Conservation (phyloP, 2,113 vertebrate species). For the Sigmodon hispidus region DNA sequence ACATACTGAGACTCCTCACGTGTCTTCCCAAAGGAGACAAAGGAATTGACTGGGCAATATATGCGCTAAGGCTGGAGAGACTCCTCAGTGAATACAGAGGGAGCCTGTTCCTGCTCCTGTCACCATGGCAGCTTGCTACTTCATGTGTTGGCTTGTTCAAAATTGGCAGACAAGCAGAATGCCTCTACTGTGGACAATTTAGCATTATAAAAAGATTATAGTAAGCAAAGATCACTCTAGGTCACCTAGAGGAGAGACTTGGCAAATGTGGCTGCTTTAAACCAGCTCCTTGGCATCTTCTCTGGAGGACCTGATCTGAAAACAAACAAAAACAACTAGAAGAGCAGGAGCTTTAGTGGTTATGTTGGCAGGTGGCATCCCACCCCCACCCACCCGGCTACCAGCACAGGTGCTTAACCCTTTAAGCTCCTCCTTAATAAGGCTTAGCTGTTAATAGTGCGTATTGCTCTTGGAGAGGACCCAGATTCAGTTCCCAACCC, state of each 20-base stretch:
- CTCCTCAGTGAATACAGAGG: not conserved
- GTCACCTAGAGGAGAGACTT: not conserved
- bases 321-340: not conserved
- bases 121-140: not conserved
- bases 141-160: not conserved
- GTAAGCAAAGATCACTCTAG: not conserved
- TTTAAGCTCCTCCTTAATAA: not conserved
- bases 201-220: not conserved
- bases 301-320: not conserved
- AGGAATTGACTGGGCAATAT: not conserved
- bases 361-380: not conserved
- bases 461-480: not conserved
- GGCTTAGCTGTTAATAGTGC: not conserved
- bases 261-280: not conserved
- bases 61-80: no score
- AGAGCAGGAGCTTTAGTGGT: no score
- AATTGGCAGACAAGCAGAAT: not conserved
- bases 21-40: not conserved
- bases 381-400: accelerated
- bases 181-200: not conserved
- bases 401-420: not conserved
- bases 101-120: not conserved
- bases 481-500: not conserved
- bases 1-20: not conserved
- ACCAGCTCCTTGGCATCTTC: not conserved